phyloP scores from a whole-genome alignment of 1,140 invertebrate species.

The Lucilia sericata region DNA sequence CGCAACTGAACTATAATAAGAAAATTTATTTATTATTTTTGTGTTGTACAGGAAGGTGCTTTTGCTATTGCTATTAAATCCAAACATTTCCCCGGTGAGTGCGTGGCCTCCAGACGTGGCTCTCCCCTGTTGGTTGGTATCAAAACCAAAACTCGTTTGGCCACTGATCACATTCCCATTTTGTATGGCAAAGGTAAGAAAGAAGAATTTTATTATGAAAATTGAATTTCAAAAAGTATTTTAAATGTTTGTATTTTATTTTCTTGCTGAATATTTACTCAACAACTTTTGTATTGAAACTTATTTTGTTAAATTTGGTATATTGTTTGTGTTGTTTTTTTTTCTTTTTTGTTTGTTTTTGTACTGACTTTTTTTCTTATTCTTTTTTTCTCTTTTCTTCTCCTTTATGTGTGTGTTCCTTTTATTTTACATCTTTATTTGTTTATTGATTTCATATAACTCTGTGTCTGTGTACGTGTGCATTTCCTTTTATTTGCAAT shows the following conservation, averaged over 20 bases:
- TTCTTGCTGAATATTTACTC: not conserved
- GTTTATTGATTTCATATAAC: not conserved
- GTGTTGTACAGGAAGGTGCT: constrained; percentile 86
- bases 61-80: constrained; percentile 99
- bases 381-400: not conserved
- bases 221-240: not conserved
- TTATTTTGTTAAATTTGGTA: constrained; percentile 5
- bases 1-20: not conserved
- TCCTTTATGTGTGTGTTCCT: not conserved
- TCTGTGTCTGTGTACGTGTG: not conserved
- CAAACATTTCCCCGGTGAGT: constrained; percentile 94
- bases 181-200: constrained; percentile 92
- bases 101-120: constrained; percentile 95
- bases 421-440: constrained; percentile 17
- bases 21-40: not conserved
- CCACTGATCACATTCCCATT: constrained; percentile 98
- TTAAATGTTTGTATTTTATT: not conserved
- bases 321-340: constrained; percentile 25
- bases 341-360: constrained; percentile 15
- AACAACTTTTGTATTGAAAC: not conserved
- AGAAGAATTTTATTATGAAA: constrained; percentile 65
- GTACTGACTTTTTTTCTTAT: constrained; percentile 15
- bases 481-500: not conserved
- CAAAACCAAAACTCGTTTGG: constrained; percentile 92
- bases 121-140: constrained; percentile 98